phyloP scores from a whole-genome alignment of 2,113 vertebrate genomes.

The Peucedramus taeniatus region DNA sequence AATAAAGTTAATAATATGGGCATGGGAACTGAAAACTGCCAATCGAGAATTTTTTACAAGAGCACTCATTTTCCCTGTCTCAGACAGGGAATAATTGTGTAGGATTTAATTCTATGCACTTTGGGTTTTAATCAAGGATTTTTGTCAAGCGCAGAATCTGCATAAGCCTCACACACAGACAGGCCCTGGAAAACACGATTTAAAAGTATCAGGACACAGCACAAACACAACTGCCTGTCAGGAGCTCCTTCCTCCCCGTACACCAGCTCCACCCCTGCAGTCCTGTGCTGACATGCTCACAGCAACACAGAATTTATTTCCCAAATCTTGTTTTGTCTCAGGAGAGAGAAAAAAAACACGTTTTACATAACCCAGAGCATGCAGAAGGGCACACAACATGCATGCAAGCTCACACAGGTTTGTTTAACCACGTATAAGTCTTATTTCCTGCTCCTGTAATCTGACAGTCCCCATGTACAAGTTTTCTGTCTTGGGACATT shows the following conservation, averaged over 20 bases:
- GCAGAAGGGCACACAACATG: not conserved
- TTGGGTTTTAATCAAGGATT: not conserved
- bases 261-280: constrained; percentile 1
- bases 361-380: not conserved
- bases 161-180: not conserved
- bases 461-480: not conserved
- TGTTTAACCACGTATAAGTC: not conserved
- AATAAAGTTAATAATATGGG: not conserved
- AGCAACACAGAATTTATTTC: not conserved
- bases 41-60: not conserved
- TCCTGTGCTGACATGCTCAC: constrained; percentile 31
- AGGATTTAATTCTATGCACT: not conserved
- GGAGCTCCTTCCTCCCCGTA: not conserved
- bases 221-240: not conserved
- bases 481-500: not conserved
- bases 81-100: not conserved
- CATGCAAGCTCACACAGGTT: not conserved
- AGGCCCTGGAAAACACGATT: not conserved
- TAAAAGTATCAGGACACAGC: not conserved
- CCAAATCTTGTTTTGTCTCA: constrained; percentile 30
- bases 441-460: not conserved
- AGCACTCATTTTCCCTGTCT: not conserved
- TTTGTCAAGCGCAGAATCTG: not conserved
- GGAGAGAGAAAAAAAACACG: too few species aligned
- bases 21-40: not conserved